phyloP scores from a whole-genome alignment of 2,797 vertebrate genomes.

The Sus cebifrons region DNA sequence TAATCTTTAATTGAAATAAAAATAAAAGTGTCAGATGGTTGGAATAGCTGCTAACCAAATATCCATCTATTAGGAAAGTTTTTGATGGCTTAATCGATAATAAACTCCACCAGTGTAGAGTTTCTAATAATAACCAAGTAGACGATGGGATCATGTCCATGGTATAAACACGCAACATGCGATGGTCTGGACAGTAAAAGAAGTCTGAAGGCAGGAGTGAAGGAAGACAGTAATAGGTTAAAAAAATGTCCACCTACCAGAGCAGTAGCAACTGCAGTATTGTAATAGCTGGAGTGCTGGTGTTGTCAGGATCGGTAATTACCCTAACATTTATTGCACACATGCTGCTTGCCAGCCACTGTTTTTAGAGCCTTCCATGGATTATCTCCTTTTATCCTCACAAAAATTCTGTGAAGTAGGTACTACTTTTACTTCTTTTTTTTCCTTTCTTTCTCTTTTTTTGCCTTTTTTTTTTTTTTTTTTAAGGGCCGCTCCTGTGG shows the following conservation, averaged over 20 bases:
- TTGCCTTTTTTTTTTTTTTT: too few species aligned
- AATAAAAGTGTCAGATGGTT: background rate
- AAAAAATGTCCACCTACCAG: background rate
- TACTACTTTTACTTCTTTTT: slow-evolving; percentile 41
- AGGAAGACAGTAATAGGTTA: background rate
- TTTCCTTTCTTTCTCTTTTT: too few species aligned
- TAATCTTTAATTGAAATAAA: slow-evolving; percentile 68
- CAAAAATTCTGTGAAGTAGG: background rate
- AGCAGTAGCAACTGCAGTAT: background rate
- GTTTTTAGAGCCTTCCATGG: background rate
- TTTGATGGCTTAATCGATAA: background rate
- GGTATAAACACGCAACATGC: slow-evolving; percentile 25
- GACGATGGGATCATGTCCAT: slow-evolving; percentile 1
- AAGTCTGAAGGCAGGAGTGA: slow-evolving; percentile 12
- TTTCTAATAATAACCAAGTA: background rate
- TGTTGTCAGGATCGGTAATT: background rate
- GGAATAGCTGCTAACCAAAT: slow-evolving; percentile 56
- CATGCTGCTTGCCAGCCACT: background rate
- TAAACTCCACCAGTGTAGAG: background rate
- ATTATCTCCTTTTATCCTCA: slow-evolving; percentile 21
- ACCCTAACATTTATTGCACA: background rate
- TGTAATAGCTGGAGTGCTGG: background rate
- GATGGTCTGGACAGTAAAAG: background rate
- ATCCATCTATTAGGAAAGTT: background rate
- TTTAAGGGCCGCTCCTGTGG: too few species aligned